Percentiles rank a stretch among this genome's conserved stretches.
Conservation (phyloP, 2,888 invertebrate species). For the Pseudanteris insignis region DNA sequence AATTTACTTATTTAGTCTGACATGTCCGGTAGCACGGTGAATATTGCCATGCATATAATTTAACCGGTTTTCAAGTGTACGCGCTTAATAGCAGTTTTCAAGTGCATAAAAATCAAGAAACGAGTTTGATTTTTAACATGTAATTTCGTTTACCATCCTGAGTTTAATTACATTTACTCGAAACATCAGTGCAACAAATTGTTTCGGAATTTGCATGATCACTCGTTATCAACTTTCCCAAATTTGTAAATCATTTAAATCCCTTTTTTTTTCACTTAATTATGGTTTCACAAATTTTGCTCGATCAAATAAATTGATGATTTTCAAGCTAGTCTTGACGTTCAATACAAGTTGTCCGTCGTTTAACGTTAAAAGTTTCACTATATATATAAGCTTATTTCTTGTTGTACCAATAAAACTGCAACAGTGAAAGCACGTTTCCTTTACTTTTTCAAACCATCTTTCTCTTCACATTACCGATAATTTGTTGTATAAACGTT, state of each 20-base stretch:
- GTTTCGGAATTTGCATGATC: too few species aligned
- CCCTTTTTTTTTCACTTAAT: too few species aligned
- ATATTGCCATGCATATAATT: conserved; percentile 18
- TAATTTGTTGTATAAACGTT: conserved; percentile 20
- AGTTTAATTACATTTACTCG: too few species aligned
- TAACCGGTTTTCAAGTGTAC: conserved; percentile 24
- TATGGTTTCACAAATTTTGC: too few species aligned
- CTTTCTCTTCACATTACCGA: conserved; percentile 23
- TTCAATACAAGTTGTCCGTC: too few species aligned
- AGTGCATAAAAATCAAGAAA: conserved; percentile 17
- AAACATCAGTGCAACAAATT: too few species aligned
- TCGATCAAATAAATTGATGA: too few species aligned
- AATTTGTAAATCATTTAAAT: too few species aligned
- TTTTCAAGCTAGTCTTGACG: too few species aligned
- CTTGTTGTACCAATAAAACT: conserved; percentile 8
- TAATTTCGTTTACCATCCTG: conserved; percentile 7
- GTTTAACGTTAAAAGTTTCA: too few species aligned
- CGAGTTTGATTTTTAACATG: conserved; percentile 17
- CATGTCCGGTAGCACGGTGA: conserved; percentile 24
- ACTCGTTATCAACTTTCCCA: too few species aligned
- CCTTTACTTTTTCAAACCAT: conserved; percentile 16
- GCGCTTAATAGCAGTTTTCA: conserved; percentile 27
- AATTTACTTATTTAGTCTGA: conserved; percentile 17
- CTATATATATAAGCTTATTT: too few species aligned
- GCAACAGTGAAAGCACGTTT: conserved; percentile 31